Percentiles rank a stretch among this genome's conserved stretches.
These are phyloP conservation scores for Drosophila kurseongensis DNA, from an alignment of 1,140 invertebrate species.

Conservation along the genomic window DNA sequence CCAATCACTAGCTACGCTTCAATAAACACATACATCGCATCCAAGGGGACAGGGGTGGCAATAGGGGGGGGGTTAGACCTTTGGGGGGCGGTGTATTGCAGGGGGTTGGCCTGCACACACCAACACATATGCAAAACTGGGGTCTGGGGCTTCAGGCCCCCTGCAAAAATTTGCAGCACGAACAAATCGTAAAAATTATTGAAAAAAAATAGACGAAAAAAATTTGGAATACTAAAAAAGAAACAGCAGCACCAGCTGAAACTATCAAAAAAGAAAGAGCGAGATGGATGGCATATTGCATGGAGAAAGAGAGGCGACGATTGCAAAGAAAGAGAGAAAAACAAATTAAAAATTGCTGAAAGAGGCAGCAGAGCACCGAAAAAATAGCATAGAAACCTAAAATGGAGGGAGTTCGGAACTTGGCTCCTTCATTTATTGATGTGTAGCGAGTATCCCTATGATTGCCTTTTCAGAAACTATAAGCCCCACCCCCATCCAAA, in stretches of 20 bases:
- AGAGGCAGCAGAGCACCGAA: conserved; percentile 17
- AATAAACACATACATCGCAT: conserved; percentile 79
- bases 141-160: no score
- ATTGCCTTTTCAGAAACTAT: conserved; percentile 66
- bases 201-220: conserved; percentile 45
- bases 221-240: conserved; percentile 15
- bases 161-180: conserved; percentile 71
- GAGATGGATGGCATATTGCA: conserved; percentile 9
- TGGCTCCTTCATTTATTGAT: conserved; percentile 75
- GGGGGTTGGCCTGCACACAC: conserved; percentile 35
- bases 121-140: conserved; percentile 29
- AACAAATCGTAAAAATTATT: conserved; percentile 81
- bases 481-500: conserved; percentile 5
- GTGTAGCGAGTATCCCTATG: conserved; percentile 72
- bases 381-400: background rate
- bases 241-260: conserved; percentile 18
- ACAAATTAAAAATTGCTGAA: conserved; percentile 70
- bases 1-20: conserved; percentile 84
- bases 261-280: conserved; percentile 20
- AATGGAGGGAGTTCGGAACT: background rate
- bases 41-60: conserved; percentile 34
- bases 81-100: background rate
- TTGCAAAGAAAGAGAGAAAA: conserved; percentile 39
- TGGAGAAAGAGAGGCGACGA: conserved; percentile 24
- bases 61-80: background rate